Base-by-base conservation (phyloP, 2,888 invertebrate genomes). In the Suillia variegata region DNA sequence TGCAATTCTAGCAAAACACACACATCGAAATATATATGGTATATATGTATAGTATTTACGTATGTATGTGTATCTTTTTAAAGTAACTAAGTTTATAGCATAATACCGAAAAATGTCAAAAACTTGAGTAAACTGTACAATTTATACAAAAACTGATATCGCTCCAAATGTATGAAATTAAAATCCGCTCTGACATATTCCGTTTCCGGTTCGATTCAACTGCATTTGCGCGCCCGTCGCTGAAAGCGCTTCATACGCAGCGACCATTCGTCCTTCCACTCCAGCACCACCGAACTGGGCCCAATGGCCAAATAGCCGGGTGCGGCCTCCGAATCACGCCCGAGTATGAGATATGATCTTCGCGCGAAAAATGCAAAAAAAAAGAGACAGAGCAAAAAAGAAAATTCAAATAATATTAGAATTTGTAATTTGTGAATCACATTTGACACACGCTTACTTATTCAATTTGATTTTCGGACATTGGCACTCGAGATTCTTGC, bases 201-300 rank as follows among this genome's bases (percentile, higher is more conserved):
- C 76, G 79, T 77, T 79, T 80, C 77, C 80, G 79, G 80, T 71
- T 80, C 80, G 80, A 80, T 80, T 80, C 80, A 80, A 78, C 79
- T 80, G 72, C 79, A 80, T 79, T 80, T 80, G 64, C 79, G 80
- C 45, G 79, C 80, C 51, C 80, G 75, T 64, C 79, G 80, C 70
- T 80, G 79, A 74, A 80, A 80, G 59, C 79, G 76, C 65, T 80
- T 80, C 79, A 80, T 80, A 71, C 79, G 80, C 66, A 80, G 57
- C 64, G 79, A 78, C 79, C 79, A 80, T 59, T 80, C 79, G 55
- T 80, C 80, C 67, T 80, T 80, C 79, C 79, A 80, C 47, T 80
- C 79, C 62, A 80, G 69, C 10, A 80, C 79, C 47, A 80, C 80
- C 3, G 79, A 80, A 59, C 79, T 80, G 62, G 80, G 79, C 31